These are phyloP conservation scores for Rhynchotus rufescens DNA, from an alignment of 2,797 vertebrate species.

Conservation along the genomic window DNA sequence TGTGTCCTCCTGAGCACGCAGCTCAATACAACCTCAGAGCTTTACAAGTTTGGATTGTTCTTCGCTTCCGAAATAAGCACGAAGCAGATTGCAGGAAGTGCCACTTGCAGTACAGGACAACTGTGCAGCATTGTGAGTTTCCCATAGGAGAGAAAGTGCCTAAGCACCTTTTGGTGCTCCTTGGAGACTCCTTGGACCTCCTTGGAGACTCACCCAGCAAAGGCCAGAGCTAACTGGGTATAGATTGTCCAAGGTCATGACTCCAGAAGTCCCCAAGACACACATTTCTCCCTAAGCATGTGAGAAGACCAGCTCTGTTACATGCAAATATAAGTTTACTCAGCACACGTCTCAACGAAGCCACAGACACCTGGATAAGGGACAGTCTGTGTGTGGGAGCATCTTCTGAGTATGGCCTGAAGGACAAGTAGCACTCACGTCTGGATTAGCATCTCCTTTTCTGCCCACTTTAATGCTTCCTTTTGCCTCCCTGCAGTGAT, in stretches of 20 bases:
- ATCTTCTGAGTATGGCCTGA: not conserved
- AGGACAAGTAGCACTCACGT: not conserved
- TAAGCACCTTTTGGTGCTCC: not conserved
- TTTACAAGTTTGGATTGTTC: not conserved
- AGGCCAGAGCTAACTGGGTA: not conserved
- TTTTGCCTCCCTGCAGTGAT: not conserved
- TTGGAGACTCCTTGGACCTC: not conserved
- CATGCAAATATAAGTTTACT: rapidly evolving
- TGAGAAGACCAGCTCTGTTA: not conserved
- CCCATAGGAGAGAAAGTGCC: not conserved
- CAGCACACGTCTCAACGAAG: not conserved
- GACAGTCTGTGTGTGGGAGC: not conserved
- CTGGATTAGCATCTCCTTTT: not conserved
- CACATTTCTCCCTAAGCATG: rapidly evolving
- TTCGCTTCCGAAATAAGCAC: not conserved
- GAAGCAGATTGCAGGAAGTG: not conserved
- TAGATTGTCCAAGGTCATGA: not conserved
- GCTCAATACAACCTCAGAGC: not conserved
- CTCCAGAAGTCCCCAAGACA: not conserved
- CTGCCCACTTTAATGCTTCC: not conserved
- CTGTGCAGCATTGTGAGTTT: rapidly evolving
- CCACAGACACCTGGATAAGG: not conserved
- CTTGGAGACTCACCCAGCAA: not conserved
- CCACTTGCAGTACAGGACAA: not conserved
- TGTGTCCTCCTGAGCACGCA: not conserved